Conservation (phyloP, 1,140 invertebrate species). For the Cydia fagiglandana region DNA sequence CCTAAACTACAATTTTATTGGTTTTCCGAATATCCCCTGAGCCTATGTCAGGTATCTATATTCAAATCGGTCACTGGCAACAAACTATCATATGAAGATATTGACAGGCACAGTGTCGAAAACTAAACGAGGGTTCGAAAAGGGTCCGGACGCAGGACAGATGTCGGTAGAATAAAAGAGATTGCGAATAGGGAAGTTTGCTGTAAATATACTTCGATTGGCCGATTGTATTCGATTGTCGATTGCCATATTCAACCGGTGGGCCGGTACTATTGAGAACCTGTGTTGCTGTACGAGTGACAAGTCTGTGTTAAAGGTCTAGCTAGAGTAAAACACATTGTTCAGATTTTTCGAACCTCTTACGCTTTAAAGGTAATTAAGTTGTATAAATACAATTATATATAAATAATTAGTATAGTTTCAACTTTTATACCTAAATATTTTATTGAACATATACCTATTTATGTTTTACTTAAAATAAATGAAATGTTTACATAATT, state of each 20-base stretch:
- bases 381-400: no score
- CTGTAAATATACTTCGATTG: constrained; percentile 41
- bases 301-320: no score
- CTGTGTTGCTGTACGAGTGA: no score
- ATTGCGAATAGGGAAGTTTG: constrained; percentile 60
- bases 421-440: background rate
- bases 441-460: no score
- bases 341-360: no score
- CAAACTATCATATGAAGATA: constrained; percentile 62
- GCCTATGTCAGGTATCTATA: constrained; percentile 41
- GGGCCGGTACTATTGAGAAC: background rate
- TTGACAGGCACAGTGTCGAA: constrained; percentile 63
- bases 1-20: no score
- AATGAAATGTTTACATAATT: background rate
- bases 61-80: constrained; percentile 55
- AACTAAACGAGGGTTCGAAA: constrained; percentile 62
- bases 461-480: no score
- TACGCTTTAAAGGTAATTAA: no score
- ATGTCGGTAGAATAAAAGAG: constrained; percentile 65
- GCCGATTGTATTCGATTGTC: constrained; percentile 15
- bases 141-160: constrained; percentile 61
- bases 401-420: no score
- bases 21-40: no score
- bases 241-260: constrained; percentile 3
- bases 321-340: no score